phyloP scores from a whole-genome alignment of 2,113 vertebrate genomes.

The Colinus virginianus region DNA sequence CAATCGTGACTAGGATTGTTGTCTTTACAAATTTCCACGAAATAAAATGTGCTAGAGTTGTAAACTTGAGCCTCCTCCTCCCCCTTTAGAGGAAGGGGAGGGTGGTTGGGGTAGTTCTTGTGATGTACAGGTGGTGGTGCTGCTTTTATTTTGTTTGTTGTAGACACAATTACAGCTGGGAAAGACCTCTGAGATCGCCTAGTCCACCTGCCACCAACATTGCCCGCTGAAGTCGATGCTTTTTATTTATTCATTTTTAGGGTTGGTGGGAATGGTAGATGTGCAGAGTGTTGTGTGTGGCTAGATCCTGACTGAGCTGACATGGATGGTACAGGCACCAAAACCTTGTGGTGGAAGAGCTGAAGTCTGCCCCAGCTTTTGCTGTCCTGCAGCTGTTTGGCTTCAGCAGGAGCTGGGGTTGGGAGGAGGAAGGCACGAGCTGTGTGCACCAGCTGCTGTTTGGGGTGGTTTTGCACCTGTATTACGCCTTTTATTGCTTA shows the following conservation, averaged over 20 bases:
- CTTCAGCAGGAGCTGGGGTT: background rate
- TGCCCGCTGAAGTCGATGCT: background rate
- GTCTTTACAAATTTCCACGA: constrained; percentile 74
- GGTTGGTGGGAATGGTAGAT: background rate
- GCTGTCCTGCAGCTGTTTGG: fast-evolving
- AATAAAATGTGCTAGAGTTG: constrained; percentile 78
- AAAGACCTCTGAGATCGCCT: no score
- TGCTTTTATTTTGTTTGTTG: background rate
- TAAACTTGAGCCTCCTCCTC: constrained; percentile 8
- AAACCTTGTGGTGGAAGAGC: background rate
- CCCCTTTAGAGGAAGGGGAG: constrained; percentile 4
- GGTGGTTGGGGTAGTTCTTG: background rate
- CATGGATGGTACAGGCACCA: fast-evolving
- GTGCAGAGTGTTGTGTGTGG: background rate
- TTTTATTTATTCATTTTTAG: background rate
- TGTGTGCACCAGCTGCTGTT: background rate
- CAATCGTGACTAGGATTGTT: constrained; percentile 72
- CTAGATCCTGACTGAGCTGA: fast-evolving
- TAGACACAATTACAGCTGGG: no score
- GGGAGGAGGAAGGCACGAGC: background rate
- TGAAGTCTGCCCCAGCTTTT: background rate
- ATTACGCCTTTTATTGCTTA: background rate
- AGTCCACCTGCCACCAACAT: no score
- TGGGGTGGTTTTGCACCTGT: background rate
- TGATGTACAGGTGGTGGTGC: background rate